A percentile compares a stretch with the other conserved stretches of the same genome.
Evolutionary conservation across 2,113 vertebrate species (phyloP).

Genomic region (Arvicanthis niloticus): DNA sequence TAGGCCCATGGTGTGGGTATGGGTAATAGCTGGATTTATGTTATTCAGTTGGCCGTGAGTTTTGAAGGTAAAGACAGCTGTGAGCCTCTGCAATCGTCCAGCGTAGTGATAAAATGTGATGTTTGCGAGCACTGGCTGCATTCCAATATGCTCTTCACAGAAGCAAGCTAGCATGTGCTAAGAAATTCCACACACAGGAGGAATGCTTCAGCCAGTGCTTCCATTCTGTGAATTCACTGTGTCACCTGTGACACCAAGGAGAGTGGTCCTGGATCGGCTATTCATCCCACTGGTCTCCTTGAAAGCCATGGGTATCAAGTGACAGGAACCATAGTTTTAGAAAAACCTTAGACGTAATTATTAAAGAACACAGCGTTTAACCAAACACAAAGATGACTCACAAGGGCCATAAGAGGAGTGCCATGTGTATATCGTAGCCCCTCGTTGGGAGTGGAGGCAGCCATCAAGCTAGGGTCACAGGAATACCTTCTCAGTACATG

Average conservation of each 20-base stretch:
- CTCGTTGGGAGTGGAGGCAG: conserved; percentile 58
- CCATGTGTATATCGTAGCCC: conserved; percentile 48
- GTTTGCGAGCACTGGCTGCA: neutral
- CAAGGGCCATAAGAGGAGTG: neutral
- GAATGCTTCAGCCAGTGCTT: neutral
- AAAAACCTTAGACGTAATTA: neutral
- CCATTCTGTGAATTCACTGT: neutral
- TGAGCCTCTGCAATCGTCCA: neutral
- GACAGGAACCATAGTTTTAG: neutral
- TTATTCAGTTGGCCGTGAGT: neutral
- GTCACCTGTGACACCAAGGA: rapidly evolving
- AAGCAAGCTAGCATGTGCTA: neutral
- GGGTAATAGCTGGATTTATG: conserved; percentile 33
- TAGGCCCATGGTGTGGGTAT: neutral
- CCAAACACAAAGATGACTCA: conserved; percentile 62
- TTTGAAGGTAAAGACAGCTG: conserved; percentile 7
- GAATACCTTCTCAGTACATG: neutral
- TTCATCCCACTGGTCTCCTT: neutral
- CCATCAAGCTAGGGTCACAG: conserved; percentile 17
- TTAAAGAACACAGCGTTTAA: conserved; percentile 31
- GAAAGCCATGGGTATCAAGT: too few relatives aligned
- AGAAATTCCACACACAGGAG: neutral
- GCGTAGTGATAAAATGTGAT: neutral
- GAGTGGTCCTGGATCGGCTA: rapidly evolving
- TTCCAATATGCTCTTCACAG: neutral